Evolutionary conservation across 2,797 vertebrate genomes (phyloP), one percentile per base, ranked within the genome.

Genomic region (Gephyroberyx darwinii): DNA sequence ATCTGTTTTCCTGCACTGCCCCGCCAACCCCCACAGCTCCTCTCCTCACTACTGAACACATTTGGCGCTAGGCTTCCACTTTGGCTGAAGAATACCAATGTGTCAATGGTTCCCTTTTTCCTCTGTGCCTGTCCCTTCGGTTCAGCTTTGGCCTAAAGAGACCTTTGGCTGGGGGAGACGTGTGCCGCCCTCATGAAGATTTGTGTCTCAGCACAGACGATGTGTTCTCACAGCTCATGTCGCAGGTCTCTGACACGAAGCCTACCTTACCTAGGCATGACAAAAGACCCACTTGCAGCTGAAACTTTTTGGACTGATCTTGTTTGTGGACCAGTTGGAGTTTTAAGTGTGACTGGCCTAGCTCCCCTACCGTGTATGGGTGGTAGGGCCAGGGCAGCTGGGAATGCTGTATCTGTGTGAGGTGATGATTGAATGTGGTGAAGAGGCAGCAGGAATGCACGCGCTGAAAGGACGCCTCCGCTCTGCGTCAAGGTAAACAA

Each of bases 41-140:
- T 74, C 75, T 80, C 39, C 67, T 88, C 73, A 85, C 82, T 65
- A 56, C 85, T 83, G 80, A 88, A 73, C 84, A 81, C 86, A 77
- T 88, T 92, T 91, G 86, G 91, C 84, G 7, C 79, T 69, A 47
- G 75, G 70, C 76, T 88, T 89, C 85, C 72, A 74, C 88, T 87
- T 86, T 90, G 80, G 85, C 84, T 76, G 59, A 86, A 90, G 89
- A 91, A 89, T 90, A 90, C 85, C 84, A 78, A 45, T 64, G 80
- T 89, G 86, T 92, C 89, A 91, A 85, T 88, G 84, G 81, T 77
- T 89, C 81, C 81, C 73, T 89, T 91, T 81, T 80, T 75, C 75
- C 67, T 65, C 80, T 14, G 54, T 63, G 72, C 77, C 76, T 81
- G 68, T 86, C 82, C 75, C 70, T 70, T 85, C 72, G 65, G 54